Evolutionary conservation across 2,113 vertebrate species (phyloP).

Genomic region (Procavia capensis): DNA sequence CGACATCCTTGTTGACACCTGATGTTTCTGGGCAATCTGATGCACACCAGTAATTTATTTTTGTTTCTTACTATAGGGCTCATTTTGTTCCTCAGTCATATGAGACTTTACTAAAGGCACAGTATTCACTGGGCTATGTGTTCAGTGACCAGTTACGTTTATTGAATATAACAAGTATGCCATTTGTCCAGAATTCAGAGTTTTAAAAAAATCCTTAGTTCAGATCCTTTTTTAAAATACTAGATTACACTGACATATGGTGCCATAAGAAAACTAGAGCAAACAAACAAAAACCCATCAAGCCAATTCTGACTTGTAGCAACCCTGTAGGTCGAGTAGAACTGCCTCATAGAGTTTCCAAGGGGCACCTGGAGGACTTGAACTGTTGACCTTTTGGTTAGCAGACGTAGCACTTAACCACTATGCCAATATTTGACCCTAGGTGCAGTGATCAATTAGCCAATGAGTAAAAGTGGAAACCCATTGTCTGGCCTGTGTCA

Average conservation of each 20-base stretch:
- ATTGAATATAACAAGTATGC: neutral
- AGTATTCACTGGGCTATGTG: neutral
- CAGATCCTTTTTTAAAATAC: neutral
- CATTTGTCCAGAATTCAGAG: neutral
- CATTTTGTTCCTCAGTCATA: slow-evolving; percentile 1
- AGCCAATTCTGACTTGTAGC: neutral
- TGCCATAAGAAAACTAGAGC: neutral
- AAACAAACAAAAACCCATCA: neutral
- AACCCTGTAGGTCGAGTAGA: neutral
- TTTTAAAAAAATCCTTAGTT: neutral
- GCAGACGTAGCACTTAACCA: neutral
- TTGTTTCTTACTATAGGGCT: neutral
- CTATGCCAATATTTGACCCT: neutral
- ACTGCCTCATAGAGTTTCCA: neutral
- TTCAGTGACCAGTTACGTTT: neutral
- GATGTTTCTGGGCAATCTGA: slow-evolving; percentile 46
- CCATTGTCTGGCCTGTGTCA: neutral
- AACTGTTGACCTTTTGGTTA: neutral
- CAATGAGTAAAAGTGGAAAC: neutral
- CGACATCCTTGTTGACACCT: slow-evolving; percentile 40
- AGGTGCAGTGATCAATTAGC: neutral
- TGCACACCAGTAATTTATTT: slow-evolving; percentile 17
- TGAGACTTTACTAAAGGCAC: slow-evolving; percentile 43
- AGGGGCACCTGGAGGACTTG: neutral
- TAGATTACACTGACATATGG: neutral